phyloP scores from a whole-genome alignment of 2,113 vertebrate species.

The Tachysurus fulvidraco region DNA sequence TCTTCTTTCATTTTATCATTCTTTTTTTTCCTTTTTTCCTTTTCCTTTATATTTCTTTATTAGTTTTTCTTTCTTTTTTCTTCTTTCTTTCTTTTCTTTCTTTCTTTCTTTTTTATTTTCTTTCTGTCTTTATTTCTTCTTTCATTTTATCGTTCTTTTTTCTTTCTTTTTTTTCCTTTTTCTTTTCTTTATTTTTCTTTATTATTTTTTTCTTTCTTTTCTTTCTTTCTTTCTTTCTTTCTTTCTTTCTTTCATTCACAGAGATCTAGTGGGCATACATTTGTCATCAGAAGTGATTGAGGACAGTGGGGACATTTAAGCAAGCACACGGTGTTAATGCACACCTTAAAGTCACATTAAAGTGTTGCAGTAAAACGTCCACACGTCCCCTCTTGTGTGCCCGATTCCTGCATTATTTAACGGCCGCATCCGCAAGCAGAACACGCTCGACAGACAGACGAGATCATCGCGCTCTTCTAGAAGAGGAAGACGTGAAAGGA shows the following conservation, averaged over 20 bases:
- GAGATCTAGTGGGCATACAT: not conserved
- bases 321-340: not conserved
- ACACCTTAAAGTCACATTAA: not conserved
- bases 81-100: not conserved
- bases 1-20: not conserved
- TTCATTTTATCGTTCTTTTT: not conserved
- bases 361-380: not conserved
- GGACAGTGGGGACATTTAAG: not conserved
- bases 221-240: not conserved
- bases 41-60: not conserved
- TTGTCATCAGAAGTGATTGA: not conserved
- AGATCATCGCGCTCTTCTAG: conserved; percentile 14
- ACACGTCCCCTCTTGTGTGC: conserved; percentile 8
- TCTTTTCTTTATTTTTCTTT: not conserved
- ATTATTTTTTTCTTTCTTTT: not conserved
- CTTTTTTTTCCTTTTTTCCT: not conserved
- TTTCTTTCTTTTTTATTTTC: not conserved
- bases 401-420: conserved; percentile 41
- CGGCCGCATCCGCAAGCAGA: not conserved
- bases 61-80: not conserved
- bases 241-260: not conserved
- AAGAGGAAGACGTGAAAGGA: not conserved
- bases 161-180: not conserved
- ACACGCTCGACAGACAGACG: conserved; percentile 14
- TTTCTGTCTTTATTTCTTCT: not conserved